These are phyloP conservation scores for Polia nebulosa DNA, from an alignment of 2,888 invertebrate species.

Conservation along the genomic window DNA sequence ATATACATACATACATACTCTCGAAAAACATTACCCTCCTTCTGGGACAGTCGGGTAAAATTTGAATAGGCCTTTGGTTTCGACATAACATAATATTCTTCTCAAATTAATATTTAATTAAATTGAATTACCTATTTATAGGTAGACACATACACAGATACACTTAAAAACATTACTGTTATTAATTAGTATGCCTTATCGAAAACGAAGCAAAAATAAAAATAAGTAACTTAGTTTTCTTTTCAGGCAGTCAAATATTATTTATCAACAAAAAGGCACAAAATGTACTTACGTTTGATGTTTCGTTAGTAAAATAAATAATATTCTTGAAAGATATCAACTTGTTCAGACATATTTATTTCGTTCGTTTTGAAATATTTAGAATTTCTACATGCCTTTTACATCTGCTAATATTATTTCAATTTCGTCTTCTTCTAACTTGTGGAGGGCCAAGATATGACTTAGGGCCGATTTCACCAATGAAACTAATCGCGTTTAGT, in stretches of 20 bases:
- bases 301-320: conserved; percentile 54
- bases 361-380: conserved; percentile 5
- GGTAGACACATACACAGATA: background rate
- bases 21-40: too few relatives aligned
- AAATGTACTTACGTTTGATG: conserved; percentile 40
- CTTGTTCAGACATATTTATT: conserved; percentile 27
- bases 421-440: background rate
- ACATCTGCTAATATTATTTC: conserved; percentile 11
- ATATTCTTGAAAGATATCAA: conserved; percentile 25
- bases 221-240: conserved; percentile 40
- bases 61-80: background rate
- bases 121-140: background rate
- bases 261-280: conserved; percentile 38
- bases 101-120: background rate
- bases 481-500: too few relatives aligned
- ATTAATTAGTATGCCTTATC: conserved; percentile 10
- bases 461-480: too few relatives aligned
- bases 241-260: conserved; percentile 14
- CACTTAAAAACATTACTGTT: conserved; percentile 11
- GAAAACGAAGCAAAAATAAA: conserved; percentile 16
- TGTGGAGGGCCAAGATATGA: background rate
- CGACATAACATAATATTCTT: background rate
- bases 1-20: too few relatives aligned
- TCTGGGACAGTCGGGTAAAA: too few relatives aligned
- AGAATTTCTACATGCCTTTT: conserved; percentile 12